These are phyloP conservation scores for Torymus tubicola DNA, from an alignment of 2,888 invertebrate species.

Conservation along the genomic window DNA sequence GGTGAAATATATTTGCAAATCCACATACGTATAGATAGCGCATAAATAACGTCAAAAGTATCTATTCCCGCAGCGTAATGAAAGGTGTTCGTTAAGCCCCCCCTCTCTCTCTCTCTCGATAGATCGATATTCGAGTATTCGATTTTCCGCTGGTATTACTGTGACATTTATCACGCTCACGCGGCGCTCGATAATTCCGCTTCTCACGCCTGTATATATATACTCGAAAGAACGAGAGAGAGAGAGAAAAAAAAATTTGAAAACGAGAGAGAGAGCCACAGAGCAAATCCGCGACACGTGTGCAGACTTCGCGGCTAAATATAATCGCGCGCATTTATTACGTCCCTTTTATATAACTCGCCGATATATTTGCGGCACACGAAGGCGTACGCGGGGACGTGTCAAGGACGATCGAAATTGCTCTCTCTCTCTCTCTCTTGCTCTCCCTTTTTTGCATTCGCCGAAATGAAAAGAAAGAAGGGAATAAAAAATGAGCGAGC, in stretches of 20 bases:
- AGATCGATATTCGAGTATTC: background rate
- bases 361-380: conserved; percentile 31
- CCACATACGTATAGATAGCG: background rate
- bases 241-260: too few species aligned
- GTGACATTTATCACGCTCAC: too few species aligned
- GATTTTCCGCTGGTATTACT: background rate
- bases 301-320: background rate
- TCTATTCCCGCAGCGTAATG: conserved; percentile 18
- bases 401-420: conserved; percentile 46
- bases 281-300: too few species aligned
- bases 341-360: conserved; percentile 2
- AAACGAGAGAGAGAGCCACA: too few species aligned
- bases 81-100: background rate
- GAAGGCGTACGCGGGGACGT: conserved; percentile 33
- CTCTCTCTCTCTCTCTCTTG: background rate
- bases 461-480: background rate
- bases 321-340: background rate
- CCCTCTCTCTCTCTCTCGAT: too few species aligned
- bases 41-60: conserved; percentile 32
- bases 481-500: conserved; percentile 3
- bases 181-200: too few species aligned
- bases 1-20: conserved; percentile 8
- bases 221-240: too few species aligned
- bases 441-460: background rate
- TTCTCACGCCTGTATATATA: too few species aligned